These are phyloP conservation scores for Pseudois nayaur DNA, from an alignment of 2,113 vertebrate genomes.

Conservation along the genomic window DNA sequence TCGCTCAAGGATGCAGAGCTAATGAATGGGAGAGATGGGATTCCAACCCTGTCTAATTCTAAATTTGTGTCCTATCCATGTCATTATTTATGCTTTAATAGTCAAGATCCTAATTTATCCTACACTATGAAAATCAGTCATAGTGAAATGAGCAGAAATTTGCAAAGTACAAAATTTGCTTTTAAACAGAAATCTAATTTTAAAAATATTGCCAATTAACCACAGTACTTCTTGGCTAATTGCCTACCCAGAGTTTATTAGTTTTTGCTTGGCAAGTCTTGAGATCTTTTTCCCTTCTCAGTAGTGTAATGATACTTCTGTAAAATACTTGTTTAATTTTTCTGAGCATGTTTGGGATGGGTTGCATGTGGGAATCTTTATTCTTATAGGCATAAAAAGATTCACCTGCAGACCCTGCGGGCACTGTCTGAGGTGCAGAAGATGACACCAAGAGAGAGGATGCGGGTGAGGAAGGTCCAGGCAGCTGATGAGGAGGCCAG, in stretches of 20 bases:
- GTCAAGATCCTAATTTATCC: slow-evolving; percentile 28
- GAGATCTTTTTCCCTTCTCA: slow-evolving; percentile 51
- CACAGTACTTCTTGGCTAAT: slow-evolving; percentile 59
- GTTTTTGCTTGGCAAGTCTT: slow-evolving; percentile 49
- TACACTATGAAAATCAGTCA: slow-evolving; percentile 49
- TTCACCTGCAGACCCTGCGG: slow-evolving; percentile 86
- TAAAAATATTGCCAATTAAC: slow-evolving; percentile 52
- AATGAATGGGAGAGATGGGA: neutral
- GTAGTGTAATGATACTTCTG: slow-evolving; percentile 2
- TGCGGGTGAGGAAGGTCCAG: slow-evolving; percentile 86
- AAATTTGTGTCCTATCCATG: neutral
- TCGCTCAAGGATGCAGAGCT: neutral
- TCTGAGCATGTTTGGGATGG: slow-evolving; percentile 8
- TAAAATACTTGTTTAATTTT: slow-evolving; percentile 65
- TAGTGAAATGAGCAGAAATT: slow-evolving; percentile 41
- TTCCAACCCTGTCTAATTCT: neutral
- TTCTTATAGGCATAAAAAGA: slow-evolving; percentile 82
- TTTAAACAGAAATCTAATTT: slow-evolving; percentile 71
- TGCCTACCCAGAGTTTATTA: slow-evolving; percentile 54
- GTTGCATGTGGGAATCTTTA: neutral
- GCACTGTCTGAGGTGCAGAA: slow-evolving; percentile 86
- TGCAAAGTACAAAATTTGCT: slow-evolving; percentile 66
- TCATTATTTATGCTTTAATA: neutral
- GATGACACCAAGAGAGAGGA: slow-evolving; percentile 86
- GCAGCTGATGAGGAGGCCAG: slow-evolving; percentile 81